phyloP scores from a whole-genome alignment of 2,797 vertebrate species.

The Crypturellus tataupa region DNA sequence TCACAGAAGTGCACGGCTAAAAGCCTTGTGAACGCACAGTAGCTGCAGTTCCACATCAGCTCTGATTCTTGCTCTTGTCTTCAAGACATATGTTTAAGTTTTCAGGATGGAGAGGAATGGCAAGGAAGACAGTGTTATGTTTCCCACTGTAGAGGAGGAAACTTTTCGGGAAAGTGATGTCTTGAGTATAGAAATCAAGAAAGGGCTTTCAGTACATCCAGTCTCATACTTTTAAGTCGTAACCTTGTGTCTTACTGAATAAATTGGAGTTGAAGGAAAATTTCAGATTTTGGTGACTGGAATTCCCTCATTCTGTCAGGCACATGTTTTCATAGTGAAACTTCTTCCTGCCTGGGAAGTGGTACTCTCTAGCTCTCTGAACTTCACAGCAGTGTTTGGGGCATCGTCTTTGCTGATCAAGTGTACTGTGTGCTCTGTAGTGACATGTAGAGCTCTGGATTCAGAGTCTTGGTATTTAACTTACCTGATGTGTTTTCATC shows the following conservation, averaged over 20 bases:
- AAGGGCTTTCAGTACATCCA: neutral
- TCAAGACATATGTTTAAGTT: neutral
- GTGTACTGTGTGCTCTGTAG: neutral
- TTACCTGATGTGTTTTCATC: neutral
- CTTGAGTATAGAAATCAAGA: neutral
- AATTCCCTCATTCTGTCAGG: neutral
- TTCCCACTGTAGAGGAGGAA: neutral
- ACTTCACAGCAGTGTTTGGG: neutral
- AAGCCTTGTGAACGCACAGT: neutral
- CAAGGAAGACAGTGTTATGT: neutral
- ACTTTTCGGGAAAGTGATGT: neutral
- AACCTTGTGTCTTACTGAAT: neutral
- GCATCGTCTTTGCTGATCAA: neutral
- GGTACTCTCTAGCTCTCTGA: neutral
- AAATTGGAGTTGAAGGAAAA: neutral
- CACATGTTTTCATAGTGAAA: neutral
- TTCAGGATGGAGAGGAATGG: too few species aligned
- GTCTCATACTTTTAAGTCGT: neutral
- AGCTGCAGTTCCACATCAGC: neutral
- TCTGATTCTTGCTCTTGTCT: neutral
- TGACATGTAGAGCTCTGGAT: neutral
- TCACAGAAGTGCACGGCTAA: neutral
- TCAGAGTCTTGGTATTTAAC: neutral
- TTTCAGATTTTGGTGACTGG: neutral
- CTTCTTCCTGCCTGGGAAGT: neutral